Percentiles rank a stretch among this genome's conserved stretches.
These are phyloP conservation scores for Loris lydekkerianus DNA, from an alignment of 2,797 vertebrate genomes.

Conservation along the genomic window DNA sequence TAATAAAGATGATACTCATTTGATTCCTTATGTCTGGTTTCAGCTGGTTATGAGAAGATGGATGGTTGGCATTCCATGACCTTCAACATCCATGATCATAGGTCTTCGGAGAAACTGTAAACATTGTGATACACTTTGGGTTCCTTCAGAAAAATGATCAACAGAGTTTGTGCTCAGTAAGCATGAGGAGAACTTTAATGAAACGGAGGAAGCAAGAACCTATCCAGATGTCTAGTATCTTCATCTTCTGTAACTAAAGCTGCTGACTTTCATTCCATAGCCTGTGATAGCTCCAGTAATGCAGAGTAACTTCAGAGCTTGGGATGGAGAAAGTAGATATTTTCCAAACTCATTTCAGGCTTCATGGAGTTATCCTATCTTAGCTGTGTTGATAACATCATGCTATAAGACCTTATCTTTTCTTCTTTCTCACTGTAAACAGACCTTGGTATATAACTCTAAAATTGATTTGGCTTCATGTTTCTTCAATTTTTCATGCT, in stretches of 20 bases:
- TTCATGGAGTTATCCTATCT: background rate
- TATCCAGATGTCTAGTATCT: background rate
- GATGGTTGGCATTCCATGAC: background rate
- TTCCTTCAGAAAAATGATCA: constrained; percentile 7
- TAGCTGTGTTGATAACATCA: background rate
- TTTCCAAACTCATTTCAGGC: constrained; percentile 18
- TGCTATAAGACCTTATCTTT: background rate
- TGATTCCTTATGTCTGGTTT: background rate
- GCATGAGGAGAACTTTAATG: background rate
- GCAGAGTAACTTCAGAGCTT: background rate
- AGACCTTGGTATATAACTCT: background rate
- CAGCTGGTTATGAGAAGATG: background rate
- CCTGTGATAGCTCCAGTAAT: background rate
- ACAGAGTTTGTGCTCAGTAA: background rate
- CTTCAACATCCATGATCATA: background rate
- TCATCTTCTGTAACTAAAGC: background rate
- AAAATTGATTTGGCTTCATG: background rate
- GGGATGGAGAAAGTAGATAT: background rate
- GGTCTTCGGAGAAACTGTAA: constrained; percentile 14
- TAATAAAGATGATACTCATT: constrained; percentile 12
- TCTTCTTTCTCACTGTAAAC: constrained; percentile 7
- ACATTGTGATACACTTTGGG: background rate
- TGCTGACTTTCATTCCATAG: background rate
- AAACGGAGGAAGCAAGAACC: background rate
- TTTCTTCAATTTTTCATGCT: constrained; percentile 10